A percentile compares a stretch with the other conserved stretches of the same genome.
phyloP scores from a whole-genome alignment of 2,888 invertebrate genomes.

The Cyclophora punctaria region DNA sequence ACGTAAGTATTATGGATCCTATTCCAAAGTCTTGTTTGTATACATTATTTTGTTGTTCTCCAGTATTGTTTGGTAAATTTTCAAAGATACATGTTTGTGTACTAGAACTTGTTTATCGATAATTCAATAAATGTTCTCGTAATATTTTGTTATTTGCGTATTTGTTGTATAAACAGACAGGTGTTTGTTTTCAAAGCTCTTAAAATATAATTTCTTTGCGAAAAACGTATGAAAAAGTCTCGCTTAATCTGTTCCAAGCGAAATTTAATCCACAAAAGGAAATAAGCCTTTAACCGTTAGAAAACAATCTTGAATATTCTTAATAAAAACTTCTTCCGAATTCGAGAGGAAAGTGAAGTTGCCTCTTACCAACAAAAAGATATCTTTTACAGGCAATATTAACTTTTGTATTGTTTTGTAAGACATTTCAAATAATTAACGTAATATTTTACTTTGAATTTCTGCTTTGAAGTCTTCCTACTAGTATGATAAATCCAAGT shows the following conservation, averaged over 20 bases:
- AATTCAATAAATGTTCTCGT: too few species aligned
- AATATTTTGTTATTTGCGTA: too few species aligned
- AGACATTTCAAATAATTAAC: too few species aligned
- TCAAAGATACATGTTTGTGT: too few species aligned
- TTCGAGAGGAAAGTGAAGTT: background rate
- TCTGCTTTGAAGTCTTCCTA: too few species aligned
- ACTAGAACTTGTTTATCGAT: too few species aligned
- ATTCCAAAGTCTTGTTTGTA: slow-evolving; percentile 19
- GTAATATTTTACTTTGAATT: too few species aligned
- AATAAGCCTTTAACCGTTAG: background rate
- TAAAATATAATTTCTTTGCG: background rate
- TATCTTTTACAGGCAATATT: too few species aligned
- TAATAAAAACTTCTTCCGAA: background rate
- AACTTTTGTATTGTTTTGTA: too few species aligned
- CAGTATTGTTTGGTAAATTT: slow-evolving; percentile 4
- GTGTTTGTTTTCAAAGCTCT: background rate
- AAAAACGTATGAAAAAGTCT: too few species aligned
- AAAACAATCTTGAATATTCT: background rate
- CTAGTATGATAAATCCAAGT: too few species aligned
- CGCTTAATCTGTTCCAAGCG: background rate
- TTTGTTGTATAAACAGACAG: background rate
- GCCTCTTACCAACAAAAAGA: background rate
- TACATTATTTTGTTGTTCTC: slow-evolving; percentile 12
- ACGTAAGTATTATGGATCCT: slow-evolving; percentile 10
- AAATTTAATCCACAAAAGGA: background rate